phyloP scores from a whole-genome alignment of 2,113 vertebrate genomes.

The Eudyptes chrysolophus region DNA sequence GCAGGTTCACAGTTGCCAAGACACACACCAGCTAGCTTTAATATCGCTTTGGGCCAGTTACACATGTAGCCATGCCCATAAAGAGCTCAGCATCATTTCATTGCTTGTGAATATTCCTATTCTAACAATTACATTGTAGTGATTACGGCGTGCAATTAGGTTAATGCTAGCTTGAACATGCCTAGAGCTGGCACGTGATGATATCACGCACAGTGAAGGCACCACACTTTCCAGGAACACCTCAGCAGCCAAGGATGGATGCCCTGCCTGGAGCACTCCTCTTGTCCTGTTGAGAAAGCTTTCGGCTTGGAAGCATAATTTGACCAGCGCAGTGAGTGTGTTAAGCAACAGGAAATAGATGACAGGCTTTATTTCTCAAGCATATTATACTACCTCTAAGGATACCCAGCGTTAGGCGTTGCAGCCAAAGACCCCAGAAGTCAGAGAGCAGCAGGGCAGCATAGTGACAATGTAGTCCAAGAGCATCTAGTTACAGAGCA shows the following conservation, averaged over 20 bases:
- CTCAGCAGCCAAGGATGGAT: neutral
- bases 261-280: neutral
- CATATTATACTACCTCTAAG: neutral
- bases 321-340: accelerated
- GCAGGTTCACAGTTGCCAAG: neutral
- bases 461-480: accelerated
- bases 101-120: neutral
- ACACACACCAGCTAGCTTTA: neutral
- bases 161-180: neutral
- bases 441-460: neutral
- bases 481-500: neutral
- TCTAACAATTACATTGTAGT: accelerated
- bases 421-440: neutral
- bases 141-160: neutral
- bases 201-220: neutral
- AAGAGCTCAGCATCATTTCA: neutral
- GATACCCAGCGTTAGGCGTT: neutral
- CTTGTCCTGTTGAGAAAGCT: neutral
- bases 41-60: accelerated
- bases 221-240: neutral
- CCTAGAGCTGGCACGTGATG: neutral
- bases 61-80: accelerated
- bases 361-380: neutral
- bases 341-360: neutral
- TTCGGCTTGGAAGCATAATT: neutral